Percentiles rank a stretch among this genome's conserved stretches.
Conservation (phyloP, 2,797 vertebrate genomes). For the Argyrosomus regius region DNA sequence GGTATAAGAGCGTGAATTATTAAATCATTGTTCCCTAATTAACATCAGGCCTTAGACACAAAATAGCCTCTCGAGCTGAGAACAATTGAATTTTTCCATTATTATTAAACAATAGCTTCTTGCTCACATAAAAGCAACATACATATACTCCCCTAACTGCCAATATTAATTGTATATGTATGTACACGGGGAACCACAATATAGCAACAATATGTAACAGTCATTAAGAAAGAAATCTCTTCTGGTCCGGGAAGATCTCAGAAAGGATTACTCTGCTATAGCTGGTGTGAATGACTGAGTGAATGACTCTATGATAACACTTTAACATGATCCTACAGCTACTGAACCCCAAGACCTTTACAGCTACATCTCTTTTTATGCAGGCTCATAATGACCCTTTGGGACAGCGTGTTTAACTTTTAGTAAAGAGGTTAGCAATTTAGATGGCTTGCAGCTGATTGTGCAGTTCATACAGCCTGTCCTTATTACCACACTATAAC, state of each 20-base stretch:
- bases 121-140: slow-evolving; percentile 16
- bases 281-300: background rate
- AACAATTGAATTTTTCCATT: slow-evolving; percentile 48
- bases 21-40: slow-evolving; percentile 79
- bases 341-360: slow-evolving; percentile 61
- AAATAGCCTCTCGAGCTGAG: slow-evolving; percentile 49
- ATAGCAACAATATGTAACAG: slow-evolving; percentile 2
- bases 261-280: background rate
- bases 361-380: slow-evolving; percentile 63
- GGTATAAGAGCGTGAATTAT: slow-evolving; percentile 74
- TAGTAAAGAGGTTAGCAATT: slow-evolving; percentile 45
- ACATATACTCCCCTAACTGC: background rate
- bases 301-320: slow-evolving; percentile 51
- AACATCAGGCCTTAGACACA: slow-evolving; percentile 66
- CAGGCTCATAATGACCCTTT: slow-evolving; percentile 51
- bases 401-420: slow-evolving; percentile 45
- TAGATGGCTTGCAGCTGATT: slow-evolving; percentile 35
- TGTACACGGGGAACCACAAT: background rate
- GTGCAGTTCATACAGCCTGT: slow-evolving; percentile 32
- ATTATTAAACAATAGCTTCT: slow-evolving; percentile 38
- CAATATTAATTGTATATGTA: slow-evolving; percentile 12
- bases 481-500: slow-evolving; percentile 6
- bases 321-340: slow-evolving; percentile 70
- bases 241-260: background rate
- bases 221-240: background rate